phyloP scores from a whole-genome alignment of 2,113 vertebrate genomes.

The Poeciliopsis occidentalis region DNA sequence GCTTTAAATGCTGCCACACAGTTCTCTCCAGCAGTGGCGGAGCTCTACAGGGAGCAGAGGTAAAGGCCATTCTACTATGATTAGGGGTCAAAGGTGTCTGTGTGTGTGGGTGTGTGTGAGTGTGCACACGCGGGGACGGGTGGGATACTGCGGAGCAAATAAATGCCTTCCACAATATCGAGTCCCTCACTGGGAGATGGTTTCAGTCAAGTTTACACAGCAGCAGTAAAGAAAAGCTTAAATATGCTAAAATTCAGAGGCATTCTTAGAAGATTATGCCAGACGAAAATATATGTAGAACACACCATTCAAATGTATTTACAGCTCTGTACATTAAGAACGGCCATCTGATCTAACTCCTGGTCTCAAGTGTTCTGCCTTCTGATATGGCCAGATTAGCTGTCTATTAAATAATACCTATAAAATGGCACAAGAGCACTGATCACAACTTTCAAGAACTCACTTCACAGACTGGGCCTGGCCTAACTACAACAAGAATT shows the following conservation, averaged over 20 bases:
- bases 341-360: conserved; percentile 68
- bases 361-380: conserved; percentile 56
- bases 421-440: conserved; percentile 81
- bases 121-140: conserved; percentile 39
- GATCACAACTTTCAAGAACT: conserved; percentile 77
- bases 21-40: conserved; percentile 61
- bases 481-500: conserved; percentile 74
- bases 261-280: conserved; percentile 68
- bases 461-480: conserved; percentile 76
- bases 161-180: conserved; percentile 68
- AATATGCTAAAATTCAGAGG: conserved; percentile 75
- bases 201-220: conserved; percentile 75
- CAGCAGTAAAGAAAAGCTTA: conserved; percentile 75
- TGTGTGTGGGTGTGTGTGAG: conserved; percentile 28
- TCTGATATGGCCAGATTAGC: conserved; percentile 54
- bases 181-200: conserved; percentile 57
- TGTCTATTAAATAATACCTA: conserved; percentile 67
- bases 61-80: conserved; percentile 76
- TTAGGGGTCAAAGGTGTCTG: conserved; percentile 67
- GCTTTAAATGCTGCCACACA: conserved; percentile 70
- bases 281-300: conserved; percentile 78
- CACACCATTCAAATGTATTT: conserved; percentile 84
- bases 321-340: conserved; percentile 82
- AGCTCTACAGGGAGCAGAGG: conserved; percentile 68
- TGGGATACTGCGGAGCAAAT: conserved; percentile 56